Base-by-base conservation (phyloP, 1,140 invertebrate species). In the Drosophila watanabei region DNA sequence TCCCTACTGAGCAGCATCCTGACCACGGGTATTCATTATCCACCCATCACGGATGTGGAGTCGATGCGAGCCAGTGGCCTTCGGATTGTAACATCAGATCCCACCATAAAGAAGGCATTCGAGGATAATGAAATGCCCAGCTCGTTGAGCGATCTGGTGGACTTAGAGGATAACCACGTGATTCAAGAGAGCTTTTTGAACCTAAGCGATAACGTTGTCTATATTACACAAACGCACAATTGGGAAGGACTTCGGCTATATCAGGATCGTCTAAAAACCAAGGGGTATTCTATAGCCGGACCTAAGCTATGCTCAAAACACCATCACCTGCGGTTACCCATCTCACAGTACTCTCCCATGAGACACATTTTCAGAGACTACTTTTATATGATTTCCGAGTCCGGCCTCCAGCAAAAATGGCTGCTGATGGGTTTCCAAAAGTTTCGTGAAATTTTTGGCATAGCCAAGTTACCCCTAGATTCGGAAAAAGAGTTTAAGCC, bases 41-140 rank as follows among this genome's bases (percentile, higher is more conserved):
- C 60, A 4, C 13, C 30, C 1, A 70, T 83, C 10, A 51, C 20
- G 0, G 51, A 79, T 48, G 57, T 14, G 8, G 48, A 63, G 5
- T 10, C 59, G 0, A 5, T 83, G 14, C 41, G 18, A 6, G 39
- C 35, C 3, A 82, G 75, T 75, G 63, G 64, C 6, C 45, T 83
- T 0, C 64, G 35, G 1, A 82, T 82, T 14, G 33, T 79, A 41
- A 33, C 62, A 4, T 6, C 9, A 1, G 49, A 79, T 33, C 14
- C 32, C 0, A 1, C 20, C 2, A 6, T 49, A 0, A 5, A 4
- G 14, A 5, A 14, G 5, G n/a, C 41, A 0, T 79, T 82, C 18
- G 10, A 30, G 0, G n/a, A 66, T 1, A 14, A 79, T n/a, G 6
- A 35, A 0, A 6, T 79, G 51, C 60, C 68, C 0, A 45, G 33